These are phyloP conservation scores for Gallinago paraguaiae DNA, from an alignment of 2,113 vertebrate species.

Conservation along the genomic window DNA sequence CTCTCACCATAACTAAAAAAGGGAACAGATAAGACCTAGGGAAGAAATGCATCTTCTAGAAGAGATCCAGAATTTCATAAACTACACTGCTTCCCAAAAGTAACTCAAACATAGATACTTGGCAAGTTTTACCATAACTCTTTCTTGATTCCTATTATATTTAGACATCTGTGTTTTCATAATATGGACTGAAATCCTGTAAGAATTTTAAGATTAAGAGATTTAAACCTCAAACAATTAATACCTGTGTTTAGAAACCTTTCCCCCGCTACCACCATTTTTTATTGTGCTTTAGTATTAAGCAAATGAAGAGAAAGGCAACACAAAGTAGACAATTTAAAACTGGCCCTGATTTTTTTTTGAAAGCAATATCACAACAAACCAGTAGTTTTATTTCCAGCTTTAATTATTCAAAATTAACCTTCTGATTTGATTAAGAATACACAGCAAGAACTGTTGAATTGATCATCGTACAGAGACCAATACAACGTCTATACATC, in stretches of 20 bases:
- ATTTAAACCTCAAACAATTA: background rate
- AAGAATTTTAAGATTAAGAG: background rate
- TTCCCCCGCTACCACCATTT: fast-evolving
- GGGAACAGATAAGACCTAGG: background rate
- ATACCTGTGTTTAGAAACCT: background rate
- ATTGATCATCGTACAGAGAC: background rate
- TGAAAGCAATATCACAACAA: background rate
- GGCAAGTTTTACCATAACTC: background rate
- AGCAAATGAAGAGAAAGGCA: background rate
- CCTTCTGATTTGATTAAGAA: background rate
- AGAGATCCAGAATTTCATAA: background rate
- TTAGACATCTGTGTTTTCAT: background rate
- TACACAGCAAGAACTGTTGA: background rate
- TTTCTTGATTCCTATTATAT: background rate
- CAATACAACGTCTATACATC: background rate
- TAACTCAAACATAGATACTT: background rate
- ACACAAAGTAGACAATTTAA: background rate
- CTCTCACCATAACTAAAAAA: background rate
- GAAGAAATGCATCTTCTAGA: background rate
- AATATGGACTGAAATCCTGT: background rate
- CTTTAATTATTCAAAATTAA: background rate
- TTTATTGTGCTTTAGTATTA: background rate
- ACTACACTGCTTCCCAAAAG: background rate
- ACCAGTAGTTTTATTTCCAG: background rate
- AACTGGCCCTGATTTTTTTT: background rate